Conservation (phyloP, 2,888 invertebrate genomes). For the Ligdia adustata region DNA sequence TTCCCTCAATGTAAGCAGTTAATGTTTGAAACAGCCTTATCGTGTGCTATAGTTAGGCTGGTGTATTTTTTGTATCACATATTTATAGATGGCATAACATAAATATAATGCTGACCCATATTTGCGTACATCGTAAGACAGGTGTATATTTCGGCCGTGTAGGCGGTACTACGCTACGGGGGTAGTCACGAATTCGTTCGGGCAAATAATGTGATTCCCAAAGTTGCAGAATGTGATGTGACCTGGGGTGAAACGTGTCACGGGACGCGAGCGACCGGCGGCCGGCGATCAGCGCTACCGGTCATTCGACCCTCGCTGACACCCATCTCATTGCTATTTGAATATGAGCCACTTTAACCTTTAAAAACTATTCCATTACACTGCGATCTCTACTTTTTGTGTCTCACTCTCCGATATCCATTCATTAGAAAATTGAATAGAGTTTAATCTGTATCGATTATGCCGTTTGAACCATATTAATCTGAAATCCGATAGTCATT, state of each 20-base stretch:
- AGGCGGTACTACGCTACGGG: conserved; percentile 12
- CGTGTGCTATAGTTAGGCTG: too few relatives aligned
- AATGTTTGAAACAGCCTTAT: not conserved
- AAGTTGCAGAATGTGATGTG: conserved; percentile 49
- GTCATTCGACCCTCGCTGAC: conserved; percentile 23
- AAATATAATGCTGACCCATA: conserved; percentile 14
- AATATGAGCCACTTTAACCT: conserved; percentile 36
- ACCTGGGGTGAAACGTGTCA: conserved; percentile 32
- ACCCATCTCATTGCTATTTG: conserved; percentile 34
- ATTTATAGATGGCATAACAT: conserved; percentile 15
- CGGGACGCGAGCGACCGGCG: conserved; percentile 12
- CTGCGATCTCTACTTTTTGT: conserved; percentile 21
- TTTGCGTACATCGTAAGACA: conserved; percentile 4
- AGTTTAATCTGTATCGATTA: conserved; percentile 14
- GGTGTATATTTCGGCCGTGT: conserved; percentile 15
- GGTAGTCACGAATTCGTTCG: conserved; percentile 36
- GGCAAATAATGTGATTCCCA: conserved; percentile 49
- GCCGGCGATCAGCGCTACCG: conserved; percentile 9
- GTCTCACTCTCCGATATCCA: conserved; percentile 12
- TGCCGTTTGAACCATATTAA: not conserved
- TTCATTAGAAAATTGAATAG: conserved; percentile 8
- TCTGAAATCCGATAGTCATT: conserved; percentile 9
- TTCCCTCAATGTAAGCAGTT: too few relatives aligned
- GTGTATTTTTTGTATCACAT: too few relatives aligned
- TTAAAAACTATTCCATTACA: conserved; percentile 36